These are phyloP conservation scores for Leptodactylus fallax DNA, from an alignment of 2,797 vertebrate species.

Conservation along the genomic window DNA sequence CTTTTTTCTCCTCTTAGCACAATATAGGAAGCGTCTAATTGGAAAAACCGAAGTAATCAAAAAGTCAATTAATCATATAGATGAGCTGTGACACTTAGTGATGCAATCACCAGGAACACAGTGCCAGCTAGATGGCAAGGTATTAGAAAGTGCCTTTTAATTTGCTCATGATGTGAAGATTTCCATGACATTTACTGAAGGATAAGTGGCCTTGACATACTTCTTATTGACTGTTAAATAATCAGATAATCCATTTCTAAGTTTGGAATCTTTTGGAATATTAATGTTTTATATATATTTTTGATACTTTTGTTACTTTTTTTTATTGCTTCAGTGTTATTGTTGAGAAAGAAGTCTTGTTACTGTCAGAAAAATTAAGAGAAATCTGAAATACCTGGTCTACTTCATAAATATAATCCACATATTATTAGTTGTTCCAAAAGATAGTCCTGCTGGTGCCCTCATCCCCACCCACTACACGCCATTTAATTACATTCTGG, in stretches of 20 bases:
- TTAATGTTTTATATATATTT: neutral
- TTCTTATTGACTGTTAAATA: slow-evolving; percentile 53
- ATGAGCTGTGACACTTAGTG: slow-evolving; percentile 69
- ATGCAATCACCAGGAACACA: slow-evolving; percentile 71
- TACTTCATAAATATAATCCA: too few species aligned
- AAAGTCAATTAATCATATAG: slow-evolving; percentile 78
- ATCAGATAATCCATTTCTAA: slow-evolving; percentile 47
- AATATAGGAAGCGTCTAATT: slow-evolving; percentile 72
- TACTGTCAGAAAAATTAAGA: too few species aligned
- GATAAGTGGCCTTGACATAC: slow-evolving; percentile 51
- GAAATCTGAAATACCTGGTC: too few species aligned
- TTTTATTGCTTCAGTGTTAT: neutral
- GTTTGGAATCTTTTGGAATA: neutral
- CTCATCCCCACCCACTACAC: too few species aligned
- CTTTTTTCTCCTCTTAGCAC: slow-evolving; percentile 66
- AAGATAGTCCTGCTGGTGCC: too few species aligned
- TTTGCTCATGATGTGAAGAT: slow-evolving; percentile 71
- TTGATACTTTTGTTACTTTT: neutral
- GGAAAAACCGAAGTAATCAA: slow-evolving; percentile 74
- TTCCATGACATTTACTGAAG: slow-evolving; percentile 70
- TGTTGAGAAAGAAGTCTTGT: too few species aligned
- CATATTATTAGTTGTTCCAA: too few species aligned
- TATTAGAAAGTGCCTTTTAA: slow-evolving; percentile 70
- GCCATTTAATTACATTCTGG: too few species aligned
- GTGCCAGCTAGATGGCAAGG: slow-evolving; percentile 62